phyloP scores from a whole-genome alignment of 2,113 vertebrate species.

The Ciconia stormi region DNA sequence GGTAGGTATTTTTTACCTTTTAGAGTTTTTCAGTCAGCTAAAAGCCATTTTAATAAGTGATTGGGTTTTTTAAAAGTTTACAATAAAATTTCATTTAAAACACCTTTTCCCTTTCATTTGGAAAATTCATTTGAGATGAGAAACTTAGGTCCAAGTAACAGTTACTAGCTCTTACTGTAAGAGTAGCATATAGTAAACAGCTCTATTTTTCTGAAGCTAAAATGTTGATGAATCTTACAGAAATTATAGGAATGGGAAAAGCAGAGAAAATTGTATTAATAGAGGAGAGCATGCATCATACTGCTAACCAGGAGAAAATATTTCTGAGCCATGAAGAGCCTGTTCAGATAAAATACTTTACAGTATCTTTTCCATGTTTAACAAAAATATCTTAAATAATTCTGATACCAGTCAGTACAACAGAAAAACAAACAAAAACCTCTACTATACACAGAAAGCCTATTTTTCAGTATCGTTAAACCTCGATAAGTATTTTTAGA shows the following conservation, averaged over 20 bases:
- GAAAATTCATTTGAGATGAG: neutral
- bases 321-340: neutral
- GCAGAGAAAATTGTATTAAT: neutral
- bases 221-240: neutral
- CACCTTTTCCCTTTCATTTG: neutral
- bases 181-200: neutral
- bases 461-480: neutral
- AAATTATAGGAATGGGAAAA: neutral
- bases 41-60: neutral
- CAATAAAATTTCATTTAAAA: conserved; percentile 34
- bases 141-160: neutral
- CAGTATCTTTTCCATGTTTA: neutral
- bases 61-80: neutral
- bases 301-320: neutral
- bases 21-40: neutral
- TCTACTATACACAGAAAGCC: neutral
- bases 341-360: neutral
- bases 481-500: neutral
- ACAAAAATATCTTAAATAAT: neutral
- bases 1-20: neutral
- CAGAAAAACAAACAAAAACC: neutral
- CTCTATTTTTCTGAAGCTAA: neutral
- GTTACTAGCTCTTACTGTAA: neutral
- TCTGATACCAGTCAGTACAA: neutral
- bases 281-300: neutral